phyloP scores from a whole-genome alignment of 1,140 invertebrate genomes.

The Atopsyche davidsoni region DNA sequence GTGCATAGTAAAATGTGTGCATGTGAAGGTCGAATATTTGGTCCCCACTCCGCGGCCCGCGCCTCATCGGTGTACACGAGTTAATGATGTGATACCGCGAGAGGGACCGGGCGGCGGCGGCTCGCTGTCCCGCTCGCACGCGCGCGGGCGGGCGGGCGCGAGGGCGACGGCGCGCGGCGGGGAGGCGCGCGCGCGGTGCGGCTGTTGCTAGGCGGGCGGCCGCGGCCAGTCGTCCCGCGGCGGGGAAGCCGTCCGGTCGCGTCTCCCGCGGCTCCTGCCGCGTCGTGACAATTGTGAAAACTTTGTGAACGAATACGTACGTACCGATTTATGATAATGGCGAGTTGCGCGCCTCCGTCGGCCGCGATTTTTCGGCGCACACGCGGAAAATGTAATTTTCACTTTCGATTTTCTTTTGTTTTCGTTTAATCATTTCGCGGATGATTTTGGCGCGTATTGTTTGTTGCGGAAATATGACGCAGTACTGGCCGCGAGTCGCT shows the following conservation, averaged over 20 bases:
- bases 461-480: too few species aligned
- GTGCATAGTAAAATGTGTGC: conserved; percentile 11
- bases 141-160: background rate
- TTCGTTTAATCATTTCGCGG: background rate
- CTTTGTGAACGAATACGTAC: too few species aligned
- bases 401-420: conserved; percentile 1
- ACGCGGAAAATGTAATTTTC: conserved; percentile 16
- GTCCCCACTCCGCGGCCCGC: conserved; percentile 17
- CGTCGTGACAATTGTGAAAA: background rate
- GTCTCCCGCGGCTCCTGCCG: background rate
- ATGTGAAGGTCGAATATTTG: conserved; percentile 17
- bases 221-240: background rate
- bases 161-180: conserved; percentile 1
- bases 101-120: background rate
- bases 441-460: too few species aligned
- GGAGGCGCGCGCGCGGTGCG: background rate
- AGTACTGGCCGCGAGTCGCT: too few species aligned
- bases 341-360: background rate
- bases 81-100: conserved; percentile 22
- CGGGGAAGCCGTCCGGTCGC: background rate
- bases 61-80: conserved; percentile 19
- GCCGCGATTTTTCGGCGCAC: background rate
- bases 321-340: too few species aligned
- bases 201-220: conserved; percentile 22
- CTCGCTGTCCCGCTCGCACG: background rate